Conservation (phyloP, 2,113 vertebrate genomes). For the Cnemophilus loriae region DNA sequence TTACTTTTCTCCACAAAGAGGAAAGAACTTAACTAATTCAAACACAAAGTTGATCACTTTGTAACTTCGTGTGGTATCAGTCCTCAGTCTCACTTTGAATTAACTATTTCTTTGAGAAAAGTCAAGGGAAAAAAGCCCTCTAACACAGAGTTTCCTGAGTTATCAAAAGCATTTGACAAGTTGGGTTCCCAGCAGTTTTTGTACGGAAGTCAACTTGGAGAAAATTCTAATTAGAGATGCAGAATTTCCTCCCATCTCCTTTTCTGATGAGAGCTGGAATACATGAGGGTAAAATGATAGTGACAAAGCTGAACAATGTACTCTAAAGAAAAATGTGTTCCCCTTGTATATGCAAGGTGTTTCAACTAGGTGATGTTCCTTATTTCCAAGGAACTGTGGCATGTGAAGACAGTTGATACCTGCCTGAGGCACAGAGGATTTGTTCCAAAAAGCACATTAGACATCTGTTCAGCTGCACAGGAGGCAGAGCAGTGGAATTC, state of each 20-base stretch:
- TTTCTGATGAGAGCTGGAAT: background rate
- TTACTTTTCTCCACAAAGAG: background rate
- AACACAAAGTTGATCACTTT: background rate
- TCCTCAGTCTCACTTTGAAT: background rate
- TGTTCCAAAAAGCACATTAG: background rate
- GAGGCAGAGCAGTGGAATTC: background rate
- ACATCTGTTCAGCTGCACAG: background rate
- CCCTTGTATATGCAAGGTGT: background rate
- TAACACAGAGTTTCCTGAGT: background rate
- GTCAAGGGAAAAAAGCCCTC: background rate
- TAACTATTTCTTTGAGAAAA: background rate
- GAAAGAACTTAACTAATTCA: background rate
- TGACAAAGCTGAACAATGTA: background rate
- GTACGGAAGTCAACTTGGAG: background rate
- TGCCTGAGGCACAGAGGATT: background rate
- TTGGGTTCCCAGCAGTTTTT: background rate
- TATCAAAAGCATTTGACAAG: background rate
- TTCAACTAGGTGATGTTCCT: background rate
- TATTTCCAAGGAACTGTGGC: background rate
- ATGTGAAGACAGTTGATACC: background rate
- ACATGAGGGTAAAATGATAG: background rate
- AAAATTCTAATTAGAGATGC: background rate
- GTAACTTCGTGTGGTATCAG: background rate
- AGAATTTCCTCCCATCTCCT: background rate
- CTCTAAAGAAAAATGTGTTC: background rate